Percentiles rank a stretch among this genome's conserved stretches.
phyloP scores from a whole-genome alignment of 2,888 invertebrate species.

The Coecobrya sp. region DNA sequence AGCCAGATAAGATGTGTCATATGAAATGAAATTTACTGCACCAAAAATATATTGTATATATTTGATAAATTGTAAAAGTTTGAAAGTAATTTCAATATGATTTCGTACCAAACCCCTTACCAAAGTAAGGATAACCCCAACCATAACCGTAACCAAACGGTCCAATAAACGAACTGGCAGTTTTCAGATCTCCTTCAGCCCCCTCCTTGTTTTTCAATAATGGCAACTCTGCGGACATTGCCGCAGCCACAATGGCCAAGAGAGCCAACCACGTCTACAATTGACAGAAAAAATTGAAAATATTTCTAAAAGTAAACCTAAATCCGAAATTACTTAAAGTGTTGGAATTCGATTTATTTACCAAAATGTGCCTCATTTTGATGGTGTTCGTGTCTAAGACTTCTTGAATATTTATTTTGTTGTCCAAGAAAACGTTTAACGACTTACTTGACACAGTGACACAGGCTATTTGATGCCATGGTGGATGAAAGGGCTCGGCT shows the following conservation, averaged over 20 bases:
- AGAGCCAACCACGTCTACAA: constrained; percentile 57
- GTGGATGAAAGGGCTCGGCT: neutral
- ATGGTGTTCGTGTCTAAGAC: neutral
- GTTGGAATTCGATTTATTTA: constrained; percentile 19
- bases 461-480: constrained; percentile 63
- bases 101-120: constrained; percentile 15
- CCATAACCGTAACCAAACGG: constrained; percentile 69
- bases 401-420: neutral
- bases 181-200: constrained; percentile 61
- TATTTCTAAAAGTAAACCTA: too few relatives aligned
- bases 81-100: neutral
- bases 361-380: constrained; percentile 72
- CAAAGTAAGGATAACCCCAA: constrained; percentile 65
- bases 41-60: too few relatives aligned
- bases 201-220: constrained; percentile 49
- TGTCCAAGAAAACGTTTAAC: constrained; percentile 46
- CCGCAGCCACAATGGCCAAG: constrained; percentile 62
- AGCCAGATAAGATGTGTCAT: too few relatives aligned
- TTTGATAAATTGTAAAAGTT: too few relatives aligned
- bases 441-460: constrained; percentile 58
- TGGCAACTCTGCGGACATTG: constrained; percentile 21
- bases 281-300: neutral
- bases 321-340: neutral
- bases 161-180: constrained; percentile 67
- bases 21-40: too few relatives aligned